phyloP scores from a whole-genome alignment of 2,113 vertebrate species.

The Onychorhynchus coronatus region DNA sequence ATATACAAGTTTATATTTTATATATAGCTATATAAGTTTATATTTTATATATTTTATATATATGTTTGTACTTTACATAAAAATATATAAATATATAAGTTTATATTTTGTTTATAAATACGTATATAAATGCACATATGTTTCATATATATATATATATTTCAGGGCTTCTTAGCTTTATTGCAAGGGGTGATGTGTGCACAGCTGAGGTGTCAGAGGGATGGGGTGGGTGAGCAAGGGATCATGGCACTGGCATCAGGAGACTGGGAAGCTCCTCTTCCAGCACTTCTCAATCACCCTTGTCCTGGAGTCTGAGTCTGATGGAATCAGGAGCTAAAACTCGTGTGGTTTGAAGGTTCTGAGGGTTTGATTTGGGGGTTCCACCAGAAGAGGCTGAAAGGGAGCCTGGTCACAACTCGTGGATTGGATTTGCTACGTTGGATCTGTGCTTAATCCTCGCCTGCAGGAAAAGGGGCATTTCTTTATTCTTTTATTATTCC shows the following conservation, averaged over 20 bases:
- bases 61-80: no score
- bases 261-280: not conserved
- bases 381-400: not conserved
- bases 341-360: rapidly evolving
- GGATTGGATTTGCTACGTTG: not conserved
- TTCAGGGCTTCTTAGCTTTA: not conserved
- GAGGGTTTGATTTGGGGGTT: not conserved
- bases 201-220: not conserved
- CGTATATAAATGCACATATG: no score
- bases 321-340: not conserved
- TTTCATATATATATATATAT: not conserved
- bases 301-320: not conserved
- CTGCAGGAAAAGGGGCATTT: not conserved
- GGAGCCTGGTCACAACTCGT: not conserved
- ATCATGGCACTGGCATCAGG: not conserved
- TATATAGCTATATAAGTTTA: no score
- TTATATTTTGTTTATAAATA: no score
- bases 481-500: not conserved
- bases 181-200: not conserved
- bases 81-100: no score
- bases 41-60: no score
- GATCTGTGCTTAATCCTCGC: not conserved
- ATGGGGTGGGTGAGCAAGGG: rapidly evolving
- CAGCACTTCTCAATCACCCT: not conserved
- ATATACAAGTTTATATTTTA: no score